A percentile compares a stretch with the other conserved stretches of the same genome.
phyloP scores from a whole-genome alignment of 2,797 vertebrate species.

The Macropus fuliginosus region DNA sequence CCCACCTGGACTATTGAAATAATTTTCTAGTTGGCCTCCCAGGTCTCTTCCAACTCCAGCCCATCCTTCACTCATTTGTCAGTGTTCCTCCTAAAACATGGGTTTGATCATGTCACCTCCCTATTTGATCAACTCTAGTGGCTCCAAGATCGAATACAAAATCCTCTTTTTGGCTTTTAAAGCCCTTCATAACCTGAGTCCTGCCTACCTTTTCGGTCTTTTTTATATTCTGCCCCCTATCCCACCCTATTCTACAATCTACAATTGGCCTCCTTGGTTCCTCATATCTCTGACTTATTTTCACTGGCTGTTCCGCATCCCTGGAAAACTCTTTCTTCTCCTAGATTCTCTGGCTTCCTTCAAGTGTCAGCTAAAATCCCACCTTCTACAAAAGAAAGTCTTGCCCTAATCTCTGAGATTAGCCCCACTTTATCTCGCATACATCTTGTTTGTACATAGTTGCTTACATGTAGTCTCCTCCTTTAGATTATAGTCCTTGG shows the following conservation, averaged over 20 bases:
- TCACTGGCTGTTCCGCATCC: neutral
- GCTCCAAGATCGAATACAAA: neutral
- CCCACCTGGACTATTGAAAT: neutral
- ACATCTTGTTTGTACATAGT: neutral
- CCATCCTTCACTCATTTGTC: neutral
- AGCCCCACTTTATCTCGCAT: neutral
- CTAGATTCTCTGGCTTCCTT: neutral
- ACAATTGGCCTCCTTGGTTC: neutral
- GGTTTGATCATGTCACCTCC: neutral
- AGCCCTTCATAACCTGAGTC: neutral
- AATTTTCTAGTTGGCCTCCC: neutral
- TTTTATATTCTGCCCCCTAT: neutral
- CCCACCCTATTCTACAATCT: neutral
- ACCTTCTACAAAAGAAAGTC: neutral
- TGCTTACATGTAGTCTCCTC: neutral
- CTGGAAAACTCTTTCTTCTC: neutral
- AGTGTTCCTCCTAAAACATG: neutral
- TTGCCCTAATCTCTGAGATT: neutral
- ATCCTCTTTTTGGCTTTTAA: neutral
- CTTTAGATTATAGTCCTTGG: neutral
- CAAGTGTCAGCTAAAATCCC: neutral
- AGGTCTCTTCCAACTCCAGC: neutral
- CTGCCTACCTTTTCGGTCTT: neutral
- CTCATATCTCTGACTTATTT: neutral
- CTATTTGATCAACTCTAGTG: neutral